A percentile compares a stretch with the other conserved stretches of the same genome.
phyloP scores from a whole-genome alignment of 2,888 invertebrate species.

The Drosophila hawaiiensis region DNA sequence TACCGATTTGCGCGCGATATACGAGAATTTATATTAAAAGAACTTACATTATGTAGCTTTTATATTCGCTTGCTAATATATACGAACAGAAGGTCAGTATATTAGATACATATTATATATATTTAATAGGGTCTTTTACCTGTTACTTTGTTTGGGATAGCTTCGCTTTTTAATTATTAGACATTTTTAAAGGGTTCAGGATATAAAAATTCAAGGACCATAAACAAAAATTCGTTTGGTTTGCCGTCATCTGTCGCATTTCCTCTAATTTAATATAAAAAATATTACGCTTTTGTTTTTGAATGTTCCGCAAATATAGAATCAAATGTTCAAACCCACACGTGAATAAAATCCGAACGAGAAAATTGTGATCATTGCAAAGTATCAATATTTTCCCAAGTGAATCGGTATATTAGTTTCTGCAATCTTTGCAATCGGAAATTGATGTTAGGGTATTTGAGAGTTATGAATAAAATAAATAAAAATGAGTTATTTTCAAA shows the following conservation, averaged over 20 bases:
- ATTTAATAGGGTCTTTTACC: not conserved
- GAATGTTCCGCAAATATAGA: not conserved
- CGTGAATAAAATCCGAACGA: not conserved
- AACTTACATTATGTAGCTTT: not conserved
- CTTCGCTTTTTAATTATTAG: too few relatives aligned
- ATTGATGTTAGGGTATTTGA: not conserved
- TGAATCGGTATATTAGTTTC: not conserved
- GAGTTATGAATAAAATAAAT: not conserved
- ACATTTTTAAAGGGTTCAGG: not conserved
- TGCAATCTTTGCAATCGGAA: not conserved
- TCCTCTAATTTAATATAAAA: not conserved
- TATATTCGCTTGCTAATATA: not conserved
- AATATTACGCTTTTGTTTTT: not conserved
- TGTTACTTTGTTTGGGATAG: not conserved
- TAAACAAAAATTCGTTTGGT: not conserved
- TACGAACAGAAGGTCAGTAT: not conserved
- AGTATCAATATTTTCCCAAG: not conserved
- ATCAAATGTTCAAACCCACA: not conserved
- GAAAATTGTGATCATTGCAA: too few relatives aligned
- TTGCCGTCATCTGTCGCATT: not conserved
- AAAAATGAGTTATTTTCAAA: not conserved
- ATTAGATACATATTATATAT: not conserved
- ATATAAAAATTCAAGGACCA: not conserved
- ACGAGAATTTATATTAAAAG: not conserved
- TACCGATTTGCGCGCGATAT: not conserved